Evolutionary conservation across 2,113 vertebrate genomes (phyloP).

Genomic region (Lycocorax pyrrhopterus): DNA sequence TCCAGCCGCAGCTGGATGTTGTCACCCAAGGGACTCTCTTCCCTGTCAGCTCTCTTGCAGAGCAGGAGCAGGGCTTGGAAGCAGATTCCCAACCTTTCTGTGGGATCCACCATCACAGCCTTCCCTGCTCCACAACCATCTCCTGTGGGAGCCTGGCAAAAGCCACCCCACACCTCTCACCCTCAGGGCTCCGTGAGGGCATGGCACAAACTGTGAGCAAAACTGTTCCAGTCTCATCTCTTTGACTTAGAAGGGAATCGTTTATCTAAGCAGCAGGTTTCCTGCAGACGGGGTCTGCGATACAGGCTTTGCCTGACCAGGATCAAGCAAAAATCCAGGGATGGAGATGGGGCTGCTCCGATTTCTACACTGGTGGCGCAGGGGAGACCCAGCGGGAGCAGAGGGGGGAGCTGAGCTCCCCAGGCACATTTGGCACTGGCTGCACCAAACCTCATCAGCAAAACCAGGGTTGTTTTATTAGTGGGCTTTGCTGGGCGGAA

Average conservation of each 20-base stretch:
- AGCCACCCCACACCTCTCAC: neutral
- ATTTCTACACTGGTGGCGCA: neutral
- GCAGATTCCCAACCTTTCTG: neutral
- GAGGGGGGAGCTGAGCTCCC: neutral
- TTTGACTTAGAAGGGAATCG: neutral
- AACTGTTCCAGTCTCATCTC: neutral
- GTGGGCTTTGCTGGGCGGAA: neutral
- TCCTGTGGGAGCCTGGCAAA: neutral
- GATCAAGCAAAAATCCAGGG: rapidly evolving
- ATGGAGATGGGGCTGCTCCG: neutral
- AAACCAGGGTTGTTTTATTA: rapidly evolving
- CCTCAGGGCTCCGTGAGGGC: neutral
- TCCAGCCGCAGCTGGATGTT: neutral
- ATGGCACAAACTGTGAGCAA: neutral
- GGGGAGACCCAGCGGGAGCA: rapidly evolving
- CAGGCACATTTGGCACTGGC: rapidly evolving
- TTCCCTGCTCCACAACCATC: neutral
- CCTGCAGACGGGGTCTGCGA: rapidly evolving
- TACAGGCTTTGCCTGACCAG: neutral
- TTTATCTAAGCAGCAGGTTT: neutral
- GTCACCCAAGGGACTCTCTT: neutral
- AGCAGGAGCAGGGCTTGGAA: neutral
- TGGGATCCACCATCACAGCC: neutral
- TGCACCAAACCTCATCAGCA: neutral
- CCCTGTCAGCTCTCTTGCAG: neutral